Base-by-base conservation (phyloP, 2,888 invertebrate species). In the Resseliella maxima region DNA sequence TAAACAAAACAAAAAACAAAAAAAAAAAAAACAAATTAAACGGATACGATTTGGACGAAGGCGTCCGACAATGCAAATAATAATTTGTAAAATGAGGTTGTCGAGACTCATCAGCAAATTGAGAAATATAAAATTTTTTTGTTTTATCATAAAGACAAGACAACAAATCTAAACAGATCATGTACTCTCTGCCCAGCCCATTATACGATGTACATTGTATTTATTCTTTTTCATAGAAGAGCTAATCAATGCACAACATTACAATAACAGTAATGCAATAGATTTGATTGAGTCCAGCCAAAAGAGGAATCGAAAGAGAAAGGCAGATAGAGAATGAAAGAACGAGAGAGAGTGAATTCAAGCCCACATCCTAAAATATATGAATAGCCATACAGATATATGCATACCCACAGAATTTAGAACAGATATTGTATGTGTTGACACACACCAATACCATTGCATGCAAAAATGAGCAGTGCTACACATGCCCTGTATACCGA, bases 381-480 rank as follows among this genome's bases (percentile, higher is more conserved):
- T 35, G 72, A 31, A 72, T 31, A 31, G 31, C 15, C 72, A 72
- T 15, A 35, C 3, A 59, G 59, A 8, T 24, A n/a, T n/a, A 72
- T 72, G 27, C 59, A 72, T 72, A 72, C 72, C 35, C 72, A 72
- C 18, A 31, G 72, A 72, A 72, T 72, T 72, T 72, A 72, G 72
- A 72, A 72, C 35, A 72, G 38, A 83, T 36, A 83, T 0, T 72
- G n/a, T 38, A 24, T 36, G 38, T n/a, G 38, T 12, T 12, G 41
- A 41, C 41, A 24, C 2, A 83, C 3, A 83, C 83, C 38, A 38
- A 38, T 83, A 83, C 31, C 31, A 38, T 0, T 38, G 38, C 81
- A 83, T 83, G 83, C 83, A 83, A 38, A 83, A 83, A 36, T 38
- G 38, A 83, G 24, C 83, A 38, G 83, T 83, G 83, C 38, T 38